phyloP scores from a whole-genome alignment of 2,797 vertebrate species.

The Oryzias dopingdopingensis region DNA sequence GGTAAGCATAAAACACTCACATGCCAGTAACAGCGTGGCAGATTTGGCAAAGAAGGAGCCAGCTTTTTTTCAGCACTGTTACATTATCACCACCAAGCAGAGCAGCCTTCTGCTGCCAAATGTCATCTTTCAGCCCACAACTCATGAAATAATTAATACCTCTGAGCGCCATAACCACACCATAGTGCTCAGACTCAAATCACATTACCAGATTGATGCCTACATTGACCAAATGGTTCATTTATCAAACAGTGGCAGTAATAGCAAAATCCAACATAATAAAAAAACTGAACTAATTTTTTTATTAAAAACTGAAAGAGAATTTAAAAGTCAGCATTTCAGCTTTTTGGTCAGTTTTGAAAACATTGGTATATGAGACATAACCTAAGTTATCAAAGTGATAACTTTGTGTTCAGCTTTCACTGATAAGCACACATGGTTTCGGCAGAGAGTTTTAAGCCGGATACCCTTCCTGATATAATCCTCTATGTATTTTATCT shows the following conservation, averaged over 20 bases:
- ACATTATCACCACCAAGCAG: conserved; percentile 56
- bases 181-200: conserved; percentile 20
- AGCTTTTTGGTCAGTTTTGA: too few species aligned
- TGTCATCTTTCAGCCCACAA: conserved; percentile 29
- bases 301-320: too few species aligned
- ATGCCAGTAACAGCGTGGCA: conserved; percentile 23
- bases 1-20: conserved; percentile 29
- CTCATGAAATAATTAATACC: conserved; percentile 30
- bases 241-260: conserved; percentile 13
- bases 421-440: too few species aligned
- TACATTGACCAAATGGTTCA: conserved; percentile 10
- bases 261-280: neutral
- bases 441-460: too few species aligned
- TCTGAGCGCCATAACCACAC: conserved; percentile 22
- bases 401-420: too few species aligned
- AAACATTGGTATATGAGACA: too few species aligned
- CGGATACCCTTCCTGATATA: too few species aligned
- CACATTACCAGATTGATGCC: conserved; percentile 8
- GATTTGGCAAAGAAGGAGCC: conserved; percentile 30
- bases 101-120: conserved; percentile 33
- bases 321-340: too few species aligned
- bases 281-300: too few species aligned
- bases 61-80: conserved; percentile 31
- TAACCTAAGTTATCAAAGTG: too few species aligned
- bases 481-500: too few species aligned